phyloP scores from a whole-genome alignment of 2,113 vertebrate genomes.

The Hystrix brachyura region DNA sequence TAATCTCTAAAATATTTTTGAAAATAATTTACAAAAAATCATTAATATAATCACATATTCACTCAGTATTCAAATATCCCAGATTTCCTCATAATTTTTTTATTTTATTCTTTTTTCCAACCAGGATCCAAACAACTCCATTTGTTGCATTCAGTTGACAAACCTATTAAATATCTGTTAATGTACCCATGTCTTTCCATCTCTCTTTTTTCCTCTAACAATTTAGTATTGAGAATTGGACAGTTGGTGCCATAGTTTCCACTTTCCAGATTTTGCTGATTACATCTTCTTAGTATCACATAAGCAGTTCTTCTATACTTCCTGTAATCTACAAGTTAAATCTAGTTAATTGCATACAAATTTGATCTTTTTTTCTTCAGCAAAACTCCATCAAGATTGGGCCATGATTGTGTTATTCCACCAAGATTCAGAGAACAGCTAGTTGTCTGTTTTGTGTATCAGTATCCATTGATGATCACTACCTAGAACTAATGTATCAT shows the following conservation, averaged over 20 bases:
- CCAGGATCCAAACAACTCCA: not conserved
- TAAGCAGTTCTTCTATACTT: not conserved
- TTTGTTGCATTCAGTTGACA: not conserved
- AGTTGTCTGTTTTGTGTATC: not conserved
- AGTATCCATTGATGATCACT: not conserved
- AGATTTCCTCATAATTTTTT: not conserved
- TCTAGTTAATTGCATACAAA: not conserved
- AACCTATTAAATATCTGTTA: not conserved
- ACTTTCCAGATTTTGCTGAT: not conserved
- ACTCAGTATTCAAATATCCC: not conserved
- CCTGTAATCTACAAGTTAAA: not conserved
- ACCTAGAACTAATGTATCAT: not conserved
- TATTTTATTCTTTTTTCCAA: not conserved
- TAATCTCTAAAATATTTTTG: slow-evolving; percentile 10
- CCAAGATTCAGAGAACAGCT: not conserved
- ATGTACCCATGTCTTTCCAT: not conserved
- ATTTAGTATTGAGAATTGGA: not conserved
- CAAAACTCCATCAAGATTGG: not conserved
- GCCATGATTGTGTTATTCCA: not conserved
- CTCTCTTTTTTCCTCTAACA: not conserved
- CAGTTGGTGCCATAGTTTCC: not conserved
- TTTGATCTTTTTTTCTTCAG: not conserved
- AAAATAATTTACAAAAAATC: slow-evolving; percentile 13
- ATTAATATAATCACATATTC: not conserved
- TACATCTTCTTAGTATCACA: not conserved